Evolutionary conservation across 2,888 invertebrate species (phyloP).

Genomic region (Campoplex nolae): DNA sequence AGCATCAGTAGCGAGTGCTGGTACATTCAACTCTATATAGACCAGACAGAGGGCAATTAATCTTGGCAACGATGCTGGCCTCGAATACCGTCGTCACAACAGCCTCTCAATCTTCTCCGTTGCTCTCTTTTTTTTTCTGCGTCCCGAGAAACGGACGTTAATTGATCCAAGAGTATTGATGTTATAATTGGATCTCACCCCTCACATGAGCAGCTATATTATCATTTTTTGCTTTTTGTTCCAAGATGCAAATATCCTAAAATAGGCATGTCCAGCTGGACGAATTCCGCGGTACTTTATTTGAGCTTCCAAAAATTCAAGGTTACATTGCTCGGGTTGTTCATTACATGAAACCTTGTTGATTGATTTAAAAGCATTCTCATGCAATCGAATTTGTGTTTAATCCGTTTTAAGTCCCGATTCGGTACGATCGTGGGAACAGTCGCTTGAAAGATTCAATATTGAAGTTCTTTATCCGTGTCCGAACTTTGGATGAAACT

Average conservation of each 20-base stretch:
- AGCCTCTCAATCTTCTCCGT: slow-evolving; percentile 12
- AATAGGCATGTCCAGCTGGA: background rate
- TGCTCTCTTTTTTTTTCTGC: slow-evolving; percentile 10
- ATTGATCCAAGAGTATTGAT: slow-evolving; percentile 78
- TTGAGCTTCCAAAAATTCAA: slow-evolving; percentile 28
- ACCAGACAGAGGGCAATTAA: slow-evolving; percentile 68
- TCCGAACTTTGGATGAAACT: background rate
- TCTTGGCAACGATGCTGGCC: slow-evolving; percentile 70
- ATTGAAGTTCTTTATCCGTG: background rate
- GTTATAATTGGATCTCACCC: slow-evolving; percentile 74
- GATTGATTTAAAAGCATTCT: slow-evolving; percentile 6
- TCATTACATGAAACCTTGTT: background rate
- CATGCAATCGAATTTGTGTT: background rate
- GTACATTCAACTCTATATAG: slow-evolving; percentile 37
- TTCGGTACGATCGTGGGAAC: background rate
- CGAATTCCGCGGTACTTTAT: background rate
- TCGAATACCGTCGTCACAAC: slow-evolving; percentile 63
- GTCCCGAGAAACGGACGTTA: slow-evolving; percentile 74
- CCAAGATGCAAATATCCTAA: slow-evolving; percentile 7
- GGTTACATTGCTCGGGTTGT: background rate
- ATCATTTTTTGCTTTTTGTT: slow-evolving; percentile 26
- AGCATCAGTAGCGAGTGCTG: slow-evolving; percentile 66
- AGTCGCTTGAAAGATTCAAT: background rate
- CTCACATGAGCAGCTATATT: slow-evolving; percentile 8
- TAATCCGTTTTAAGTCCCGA: background rate